Evolutionary conservation across 2,888 invertebrate species (phyloP).

Genomic region (Cabera pusaria): DNA sequence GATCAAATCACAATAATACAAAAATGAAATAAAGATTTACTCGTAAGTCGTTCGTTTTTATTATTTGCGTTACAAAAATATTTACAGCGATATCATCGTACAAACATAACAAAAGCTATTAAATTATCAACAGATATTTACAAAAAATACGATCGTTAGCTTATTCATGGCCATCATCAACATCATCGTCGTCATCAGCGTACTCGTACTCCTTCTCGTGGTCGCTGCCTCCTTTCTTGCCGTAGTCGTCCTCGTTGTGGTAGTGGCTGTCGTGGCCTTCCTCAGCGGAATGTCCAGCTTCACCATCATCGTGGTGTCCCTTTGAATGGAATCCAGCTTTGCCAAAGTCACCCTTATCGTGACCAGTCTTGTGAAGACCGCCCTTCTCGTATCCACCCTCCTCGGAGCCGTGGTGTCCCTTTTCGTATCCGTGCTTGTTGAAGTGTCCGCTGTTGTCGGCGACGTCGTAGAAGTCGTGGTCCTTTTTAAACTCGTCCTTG

Average conservation of each 20-base stretch:
- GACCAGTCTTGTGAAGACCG: slow-evolving; percentile 77
- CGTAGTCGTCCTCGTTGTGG: slow-evolving; percentile 79
- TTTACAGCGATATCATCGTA: slow-evolving; percentile 51
- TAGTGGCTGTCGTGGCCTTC: slow-evolving; percentile 82
- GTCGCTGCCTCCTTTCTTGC: slow-evolving; percentile 75
- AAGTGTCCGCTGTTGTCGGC: slow-evolving; percentile 86
- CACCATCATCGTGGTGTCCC: slow-evolving; percentile 78
- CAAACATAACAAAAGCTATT: slow-evolving; percentile 75
- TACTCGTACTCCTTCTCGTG: slow-evolving; percentile 75
- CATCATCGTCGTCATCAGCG: slow-evolving; percentile 56
- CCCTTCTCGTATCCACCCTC: slow-evolving; percentile 84
- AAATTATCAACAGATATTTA: slow-evolving; percentile 56
- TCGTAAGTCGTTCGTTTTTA: too few relatives aligned
- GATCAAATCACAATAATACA: too few relatives aligned
- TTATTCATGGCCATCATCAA: slow-evolving; percentile 49
- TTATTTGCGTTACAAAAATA: slow-evolving; percentile 60
- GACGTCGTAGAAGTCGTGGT: slow-evolving; percentile 90
- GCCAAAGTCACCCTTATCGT: slow-evolving; percentile 76
- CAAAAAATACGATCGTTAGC: slow-evolving; percentile 39
- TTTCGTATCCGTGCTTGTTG: slow-evolving; percentile 84
- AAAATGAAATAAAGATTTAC: too few relatives aligned
- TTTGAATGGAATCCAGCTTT: slow-evolving; percentile 83
- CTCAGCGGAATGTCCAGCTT: slow-evolving; percentile 81
- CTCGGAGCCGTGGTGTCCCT: slow-evolving; percentile 79
- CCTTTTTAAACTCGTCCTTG: slow-evolving; percentile 91